Evolutionary conservation across 1,140 invertebrate genomes (phyloP).

Genomic region (Cyclargus thomasi): DNA sequence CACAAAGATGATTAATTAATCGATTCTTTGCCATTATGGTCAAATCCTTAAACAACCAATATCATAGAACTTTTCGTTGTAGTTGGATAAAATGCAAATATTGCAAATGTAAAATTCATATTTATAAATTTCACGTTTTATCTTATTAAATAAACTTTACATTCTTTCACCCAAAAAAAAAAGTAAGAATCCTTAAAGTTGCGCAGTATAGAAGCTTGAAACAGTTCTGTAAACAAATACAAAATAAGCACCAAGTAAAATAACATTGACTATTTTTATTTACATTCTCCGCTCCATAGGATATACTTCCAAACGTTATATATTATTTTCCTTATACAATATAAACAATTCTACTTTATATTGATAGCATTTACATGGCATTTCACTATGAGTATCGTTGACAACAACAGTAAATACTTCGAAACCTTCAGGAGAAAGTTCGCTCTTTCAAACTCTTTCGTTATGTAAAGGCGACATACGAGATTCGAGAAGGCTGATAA

Average conservation of each 20-base stretch:
- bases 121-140: no score
- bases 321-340: slow-evolving; percentile 25
- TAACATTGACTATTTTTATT: slow-evolving; percentile 20
- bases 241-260: slow-evolving; percentile 11
- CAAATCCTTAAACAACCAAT: no score
- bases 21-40: no score
- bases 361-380: slow-evolving; percentile 49
- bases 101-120: no score
- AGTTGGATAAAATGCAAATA: no score
- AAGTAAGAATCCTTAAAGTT: slow-evolving; percentile 24
- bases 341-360: slow-evolving; percentile 44
- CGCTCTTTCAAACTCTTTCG: neutral
- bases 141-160: no score
- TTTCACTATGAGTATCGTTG: slow-evolving; percentile 18
- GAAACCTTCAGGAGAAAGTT: slow-evolving; percentile 9
- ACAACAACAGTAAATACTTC: slow-evolving; percentile 22
- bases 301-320: slow-evolving; percentile 9
- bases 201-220: slow-evolving; percentile 16
- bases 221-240: slow-evolving; percentile 2
- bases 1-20: no score
- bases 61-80: no score
- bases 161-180: neutral
- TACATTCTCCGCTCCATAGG: slow-evolving; percentile 14
- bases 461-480: neutral
- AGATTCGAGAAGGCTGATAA: no score